phyloP scores from a whole-genome alignment of 2,113 vertebrate genomes.

The Emydura subglobosa region DNA sequence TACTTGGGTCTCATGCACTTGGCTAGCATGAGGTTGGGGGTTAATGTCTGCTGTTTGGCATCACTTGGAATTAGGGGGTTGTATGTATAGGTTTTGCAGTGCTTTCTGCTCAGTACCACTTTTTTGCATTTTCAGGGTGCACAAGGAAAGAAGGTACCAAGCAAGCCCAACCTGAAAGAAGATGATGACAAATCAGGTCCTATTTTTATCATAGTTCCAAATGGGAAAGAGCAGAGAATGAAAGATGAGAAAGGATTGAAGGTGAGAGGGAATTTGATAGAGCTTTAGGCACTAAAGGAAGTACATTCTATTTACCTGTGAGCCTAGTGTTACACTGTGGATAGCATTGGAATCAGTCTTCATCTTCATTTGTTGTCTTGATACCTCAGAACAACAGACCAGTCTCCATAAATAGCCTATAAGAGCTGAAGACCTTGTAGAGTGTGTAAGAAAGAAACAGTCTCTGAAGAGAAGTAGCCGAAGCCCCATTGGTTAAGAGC shows the following conservation, averaged over 20 bases:
- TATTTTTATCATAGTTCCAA: slow-evolving; percentile 91
- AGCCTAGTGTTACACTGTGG: not conserved
- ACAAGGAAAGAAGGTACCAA: slow-evolving; percentile 89
- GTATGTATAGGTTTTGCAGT: not conserved
- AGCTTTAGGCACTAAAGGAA: fast-evolving
- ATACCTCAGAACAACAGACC: not conserved
- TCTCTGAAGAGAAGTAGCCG: not conserved
- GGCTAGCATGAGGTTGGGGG: slow-evolving; percentile 54
- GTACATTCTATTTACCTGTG: not conserved
- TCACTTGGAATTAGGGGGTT: not conserved
- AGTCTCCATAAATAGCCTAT: too few relatives aligned
- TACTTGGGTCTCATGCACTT: slow-evolving; percentile 14
- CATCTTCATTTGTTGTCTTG: not conserved
- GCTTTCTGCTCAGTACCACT: not conserved
- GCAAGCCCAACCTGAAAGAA: slow-evolving; percentile 88
- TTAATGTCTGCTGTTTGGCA: not conserved
- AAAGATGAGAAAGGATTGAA: slow-evolving; percentile 96
- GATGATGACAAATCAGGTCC: slow-evolving; percentile 95
- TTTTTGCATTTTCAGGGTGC: slow-evolving; percentile 77
- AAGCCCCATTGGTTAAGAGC: not conserved
- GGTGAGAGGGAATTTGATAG: slow-evolving; percentile 77
- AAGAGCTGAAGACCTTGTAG: too few relatives aligned
- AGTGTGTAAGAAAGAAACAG: not conserved
- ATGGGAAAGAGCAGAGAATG: slow-evolving; percentile 95
- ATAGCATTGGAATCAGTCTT: not conserved